Percentiles rank a stretch among this genome's conserved stretches.
Conservation (phyloP, 2,888 invertebrate species). For the Amphiduros pacificus region DNA sequence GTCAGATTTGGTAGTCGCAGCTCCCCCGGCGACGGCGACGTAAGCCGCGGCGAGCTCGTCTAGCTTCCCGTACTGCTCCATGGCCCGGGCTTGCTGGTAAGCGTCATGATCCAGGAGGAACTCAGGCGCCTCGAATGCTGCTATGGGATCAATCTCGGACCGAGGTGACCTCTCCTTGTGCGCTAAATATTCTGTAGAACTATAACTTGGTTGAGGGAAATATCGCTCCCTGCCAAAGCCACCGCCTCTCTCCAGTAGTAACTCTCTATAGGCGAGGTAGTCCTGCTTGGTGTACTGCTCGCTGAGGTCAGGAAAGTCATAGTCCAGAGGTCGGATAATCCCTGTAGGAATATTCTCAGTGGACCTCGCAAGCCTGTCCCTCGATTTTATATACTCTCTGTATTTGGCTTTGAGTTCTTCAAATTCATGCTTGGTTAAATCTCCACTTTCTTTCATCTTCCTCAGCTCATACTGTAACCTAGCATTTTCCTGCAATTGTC, state of each 20-base stretch:
- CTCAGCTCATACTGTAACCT: slow-evolving; percentile 63
- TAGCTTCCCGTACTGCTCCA: slow-evolving; percentile 6
- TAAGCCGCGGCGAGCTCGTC: slow-evolving; percentile 7
- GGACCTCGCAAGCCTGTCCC: slow-evolving; percentile 3
- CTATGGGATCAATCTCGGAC: slow-evolving; percentile 5
- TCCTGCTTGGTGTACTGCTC: slow-evolving; percentile 29
- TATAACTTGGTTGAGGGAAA: slow-evolving; percentile 34
- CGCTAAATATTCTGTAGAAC: slow-evolving; percentile 55
- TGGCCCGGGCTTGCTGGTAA: slow-evolving; percentile 1
- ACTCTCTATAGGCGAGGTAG: slow-evolving; percentile 30
- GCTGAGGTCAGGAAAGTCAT: slow-evolving; percentile 31
- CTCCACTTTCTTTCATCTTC: slow-evolving; percentile 43
- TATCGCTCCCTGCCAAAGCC: slow-evolving; percentile 8
- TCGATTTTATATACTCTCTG: slow-evolving; percentile 23
- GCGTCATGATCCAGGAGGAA: background rate
- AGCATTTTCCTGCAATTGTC: slow-evolving; percentile 67
- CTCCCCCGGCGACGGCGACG: background rate
- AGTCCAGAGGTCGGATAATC: slow-evolving; percentile 56
- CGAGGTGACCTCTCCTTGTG: slow-evolving; percentile 36
- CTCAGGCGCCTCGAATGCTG: slow-evolving; percentile 4
- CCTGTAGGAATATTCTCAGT: slow-evolving; percentile 38
- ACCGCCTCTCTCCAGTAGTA: slow-evolving; percentile 5
- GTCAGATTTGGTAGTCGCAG: too few species aligned
- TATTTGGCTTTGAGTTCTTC: slow-evolving; percentile 22
- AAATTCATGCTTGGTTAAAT: slow-evolving; percentile 25